Percentiles rank a stretch among this genome's conserved stretches.
Evolutionary conservation across 2,113 vertebrate genomes (phyloP).

Genomic region (Pholis gunnellus): DNA sequence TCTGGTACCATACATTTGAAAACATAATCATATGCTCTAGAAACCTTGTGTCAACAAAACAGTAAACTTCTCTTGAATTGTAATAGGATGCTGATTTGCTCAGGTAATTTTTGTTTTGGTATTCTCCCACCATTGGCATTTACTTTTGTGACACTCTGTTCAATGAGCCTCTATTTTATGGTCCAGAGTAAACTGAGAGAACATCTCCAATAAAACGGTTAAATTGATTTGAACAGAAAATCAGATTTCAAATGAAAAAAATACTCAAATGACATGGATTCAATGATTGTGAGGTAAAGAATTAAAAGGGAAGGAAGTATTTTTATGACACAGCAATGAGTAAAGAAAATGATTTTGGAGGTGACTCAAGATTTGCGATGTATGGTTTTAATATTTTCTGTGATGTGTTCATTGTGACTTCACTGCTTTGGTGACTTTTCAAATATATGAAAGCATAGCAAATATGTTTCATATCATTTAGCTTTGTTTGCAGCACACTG

Average conservation of each 20-base stretch:
- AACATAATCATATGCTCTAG: neutral
- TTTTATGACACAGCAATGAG: neutral
- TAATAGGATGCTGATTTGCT: neutral
- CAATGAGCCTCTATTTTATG: neutral
- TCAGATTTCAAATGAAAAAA: neutral
- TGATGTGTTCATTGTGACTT: neutral
- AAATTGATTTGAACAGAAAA: neutral
- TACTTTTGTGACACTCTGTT: neutral
- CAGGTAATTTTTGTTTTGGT: constrained; percentile 10
- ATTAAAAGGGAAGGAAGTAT: neutral
- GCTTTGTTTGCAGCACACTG: constrained; percentile 59
- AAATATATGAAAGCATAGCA: neutral
- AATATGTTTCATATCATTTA: constrained; percentile 16
- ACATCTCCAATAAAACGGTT: neutral
- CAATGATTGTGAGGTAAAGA: neutral
- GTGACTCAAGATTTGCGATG: neutral
- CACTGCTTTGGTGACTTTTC: constrained; percentile 9
- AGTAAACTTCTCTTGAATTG: neutral
- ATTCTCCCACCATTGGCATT: neutral
- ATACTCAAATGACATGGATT: neutral
- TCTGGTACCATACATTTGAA: neutral
- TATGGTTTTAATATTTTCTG: neutral
- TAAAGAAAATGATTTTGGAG: neutral
- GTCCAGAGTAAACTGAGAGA: neutral
- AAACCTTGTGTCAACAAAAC: neutral